A percentile compares a stretch with the other conserved stretches of the same genome.
These are phyloP conservation scores for Calidris pugnax DNA, from an alignment of 2,113 vertebrate genomes.

Conservation along the genomic window DNA sequence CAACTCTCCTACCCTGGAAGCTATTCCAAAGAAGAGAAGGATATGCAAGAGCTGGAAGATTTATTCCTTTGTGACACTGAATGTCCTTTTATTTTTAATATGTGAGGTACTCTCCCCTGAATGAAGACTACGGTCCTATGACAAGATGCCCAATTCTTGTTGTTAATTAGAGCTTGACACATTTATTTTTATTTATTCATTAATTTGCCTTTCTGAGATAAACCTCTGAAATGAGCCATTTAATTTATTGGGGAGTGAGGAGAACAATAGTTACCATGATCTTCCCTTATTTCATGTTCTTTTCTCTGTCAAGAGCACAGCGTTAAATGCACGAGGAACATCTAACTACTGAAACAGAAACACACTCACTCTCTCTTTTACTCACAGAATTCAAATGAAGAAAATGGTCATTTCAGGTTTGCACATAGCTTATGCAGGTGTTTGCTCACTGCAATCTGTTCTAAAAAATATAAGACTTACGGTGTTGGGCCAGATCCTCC, in stretches of 20 bases:
- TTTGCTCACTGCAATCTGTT: background rate
- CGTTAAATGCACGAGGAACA: background rate
- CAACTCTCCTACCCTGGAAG: background rate
- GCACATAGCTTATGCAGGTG: background rate
- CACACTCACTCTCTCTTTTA: background rate
- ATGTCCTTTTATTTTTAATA: conserved; percentile 57
- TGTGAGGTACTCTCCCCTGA: background rate
- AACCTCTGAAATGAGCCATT: conserved; percentile 64
- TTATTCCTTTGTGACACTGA: conserved; percentile 54
- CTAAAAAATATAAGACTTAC: background rate
- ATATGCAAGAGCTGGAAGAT: background rate
- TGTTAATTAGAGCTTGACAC: conserved; percentile 70
- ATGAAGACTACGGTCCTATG: conserved; percentile 37
- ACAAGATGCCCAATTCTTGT: conserved; percentile 55
- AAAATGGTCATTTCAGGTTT: background rate
- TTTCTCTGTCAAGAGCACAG: conserved; percentile 15
- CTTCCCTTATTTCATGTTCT: conserved; percentile 44
- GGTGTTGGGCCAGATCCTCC: background rate
- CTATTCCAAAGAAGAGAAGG: background rate
- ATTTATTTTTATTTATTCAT: conserved; percentile 75
- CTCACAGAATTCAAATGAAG: background rate
- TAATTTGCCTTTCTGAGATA: conserved; percentile 38
- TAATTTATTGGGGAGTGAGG: conserved; percentile 46
- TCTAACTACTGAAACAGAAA: background rate
- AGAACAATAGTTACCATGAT: conserved; percentile 54